A percentile compares a stretch with the other conserved stretches of the same genome.
Conservation (phyloP, 1,140 invertebrate species). For the Eriocheir sinensis region DNA sequence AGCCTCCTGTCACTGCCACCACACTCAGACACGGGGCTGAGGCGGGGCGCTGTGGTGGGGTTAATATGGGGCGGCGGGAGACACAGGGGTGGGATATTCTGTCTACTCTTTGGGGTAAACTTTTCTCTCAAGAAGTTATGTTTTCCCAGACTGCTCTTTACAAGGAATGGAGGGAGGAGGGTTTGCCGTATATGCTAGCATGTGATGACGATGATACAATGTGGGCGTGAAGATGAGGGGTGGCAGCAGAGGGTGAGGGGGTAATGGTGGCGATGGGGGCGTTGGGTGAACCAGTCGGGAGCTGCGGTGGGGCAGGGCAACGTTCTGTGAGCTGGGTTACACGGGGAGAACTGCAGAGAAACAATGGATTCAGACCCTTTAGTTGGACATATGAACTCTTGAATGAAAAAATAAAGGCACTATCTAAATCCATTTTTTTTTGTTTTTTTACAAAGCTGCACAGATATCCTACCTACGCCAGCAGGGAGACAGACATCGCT, state of each 20-base stretch:
- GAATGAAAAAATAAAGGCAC: constrained; percentile 76
- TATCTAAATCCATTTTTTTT: constrained; percentile 73
- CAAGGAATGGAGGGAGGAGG: neutral
- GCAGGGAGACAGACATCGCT: constrained; percentile 47
- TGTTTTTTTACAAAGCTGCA: constrained; percentile 69
- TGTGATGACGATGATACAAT: neutral
- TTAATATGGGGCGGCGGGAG: neutral
- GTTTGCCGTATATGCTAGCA: constrained; percentile 1
- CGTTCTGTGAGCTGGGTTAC: neutral
- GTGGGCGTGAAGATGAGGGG: neutral
- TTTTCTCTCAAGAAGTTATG: neutral
- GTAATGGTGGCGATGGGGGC: neutral
- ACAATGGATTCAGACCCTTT: constrained; percentile 66
- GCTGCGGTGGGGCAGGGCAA: neutral
- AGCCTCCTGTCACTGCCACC: neutral
- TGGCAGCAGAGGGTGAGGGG: neutral
- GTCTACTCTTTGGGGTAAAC: neutral
- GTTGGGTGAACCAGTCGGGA: neutral
- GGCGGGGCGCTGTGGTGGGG: too few species aligned
- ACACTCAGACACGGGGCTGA: neutral
- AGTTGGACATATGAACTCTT: constrained; percentile 59
- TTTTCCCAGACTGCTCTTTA: neutral
- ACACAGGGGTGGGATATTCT: neutral
- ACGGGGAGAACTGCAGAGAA: constrained; percentile 27
- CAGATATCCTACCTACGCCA: constrained; percentile 69